Conservation (phyloP, 2,888 invertebrate species). For the Chrysodeixis includens region DNA sequence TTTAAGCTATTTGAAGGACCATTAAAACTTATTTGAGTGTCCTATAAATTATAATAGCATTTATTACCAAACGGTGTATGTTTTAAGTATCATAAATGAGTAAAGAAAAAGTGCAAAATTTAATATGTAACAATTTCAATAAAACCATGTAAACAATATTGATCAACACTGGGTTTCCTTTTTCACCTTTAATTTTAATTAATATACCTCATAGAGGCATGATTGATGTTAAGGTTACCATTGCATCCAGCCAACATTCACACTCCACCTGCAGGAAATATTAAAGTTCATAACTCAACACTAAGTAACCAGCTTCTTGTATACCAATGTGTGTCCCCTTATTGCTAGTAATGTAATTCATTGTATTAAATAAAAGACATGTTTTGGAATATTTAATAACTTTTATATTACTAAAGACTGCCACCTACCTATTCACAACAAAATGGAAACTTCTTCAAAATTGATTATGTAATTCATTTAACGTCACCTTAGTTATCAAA, state of each 20-base stretch:
- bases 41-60: slow-evolving; percentile 86
- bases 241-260: slow-evolving; percentile 73
- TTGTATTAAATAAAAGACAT: slow-evolving; percentile 30
- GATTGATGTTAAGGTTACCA: slow-evolving; percentile 60
- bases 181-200: slow-evolving; percentile 45
- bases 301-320: background rate
- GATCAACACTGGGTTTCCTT: slow-evolving; percentile 76
- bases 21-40: slow-evolving; percentile 78
- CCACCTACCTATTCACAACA: slow-evolving; percentile 41
- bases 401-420: slow-evolving; percentile 47
- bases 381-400: slow-evolving; percentile 24
- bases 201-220: slow-evolving; percentile 65
- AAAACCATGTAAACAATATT: slow-evolving; percentile 87
- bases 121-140: slow-evolving; percentile 88
- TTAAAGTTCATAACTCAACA: slow-evolving; percentile 16
- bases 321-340: background rate
- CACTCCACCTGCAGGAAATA: slow-evolving; percentile 74
- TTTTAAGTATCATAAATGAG: slow-evolving; percentile 84
- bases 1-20: slow-evolving; percentile 82
- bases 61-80: slow-evolving; percentile 88
- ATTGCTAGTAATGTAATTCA: background rate
- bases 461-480: slow-evolving; percentile 32
- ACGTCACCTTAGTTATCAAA: slow-evolving; percentile 23
- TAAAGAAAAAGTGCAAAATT: slow-evolving; percentile 88
- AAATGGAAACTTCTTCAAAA: slow-evolving; percentile 20